Base-by-base conservation (phyloP, 2,797 vertebrate genomes). In the Steatocranus sp. region DNA sequence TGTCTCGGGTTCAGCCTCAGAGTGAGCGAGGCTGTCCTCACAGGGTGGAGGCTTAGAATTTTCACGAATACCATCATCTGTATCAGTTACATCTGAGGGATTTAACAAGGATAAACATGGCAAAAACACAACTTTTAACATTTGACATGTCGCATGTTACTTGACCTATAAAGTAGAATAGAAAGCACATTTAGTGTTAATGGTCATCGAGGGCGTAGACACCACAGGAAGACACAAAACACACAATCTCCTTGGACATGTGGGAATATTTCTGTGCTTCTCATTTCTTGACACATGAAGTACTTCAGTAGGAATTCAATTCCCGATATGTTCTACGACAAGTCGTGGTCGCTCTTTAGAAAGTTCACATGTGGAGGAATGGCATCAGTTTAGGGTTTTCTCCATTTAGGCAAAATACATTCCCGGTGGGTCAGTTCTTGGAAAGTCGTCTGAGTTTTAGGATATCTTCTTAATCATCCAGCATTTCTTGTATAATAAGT, bases 11-110 rank as follows among this genome's bases (percentile, higher is more conserved):
- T 95, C 93, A 23, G 86, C 66, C 83, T 95, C 97, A 96, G 96
- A 94, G 95, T 96, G 95, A 92, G 94, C 92, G 91, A 97, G 97
- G 97, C 96, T 96, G 95, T 98, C 97, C 96, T 98, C 97, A 96
- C 96, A 96, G 95, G 97, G 96, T 95, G 97, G 97, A 97, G 97
- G 96, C 97, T 98, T 99, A 97, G 97, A 97, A 97, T 98, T 97
- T 97, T 98, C 98, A 95, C 97, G 98, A 98, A 97, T 98, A 98
- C 96, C 98, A 97, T 99, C 99, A 98, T 98, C 98, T 98, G 98
- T 99, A 98, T 98, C 98, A 98, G 98, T 98, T 98, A 99, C 96
- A 99, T 99, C 99, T 99, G 98, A 99, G 98, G 98, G 98, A 99
- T 99, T 99, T 97, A 99, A 99, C 96, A 97, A 99, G 98, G 98